phyloP scores from a whole-genome alignment of 2,797 vertebrate species.

The Lepidocolaptes lacrymiger region DNA sequence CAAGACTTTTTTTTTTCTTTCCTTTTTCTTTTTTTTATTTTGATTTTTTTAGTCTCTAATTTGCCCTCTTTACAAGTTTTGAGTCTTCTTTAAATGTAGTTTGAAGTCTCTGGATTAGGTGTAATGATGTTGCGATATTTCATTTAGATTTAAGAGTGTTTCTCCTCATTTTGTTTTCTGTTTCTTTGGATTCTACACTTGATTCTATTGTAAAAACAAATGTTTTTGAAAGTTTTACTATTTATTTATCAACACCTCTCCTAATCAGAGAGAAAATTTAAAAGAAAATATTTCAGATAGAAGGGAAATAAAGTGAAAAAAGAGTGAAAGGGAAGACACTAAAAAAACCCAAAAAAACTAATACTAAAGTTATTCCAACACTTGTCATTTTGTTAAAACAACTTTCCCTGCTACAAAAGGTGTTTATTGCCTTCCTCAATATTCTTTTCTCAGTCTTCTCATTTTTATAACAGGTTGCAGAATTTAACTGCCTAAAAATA shows the following conservation, averaged over 20 bases:
- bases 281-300: background rate
- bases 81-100: background rate
- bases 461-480: background rate
- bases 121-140: background rate
- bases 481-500: background rate
- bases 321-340: background rate
- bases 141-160: background rate
- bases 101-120: background rate
- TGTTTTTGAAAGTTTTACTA: background rate
- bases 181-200: background rate
- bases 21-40: background rate
- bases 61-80: background rate
- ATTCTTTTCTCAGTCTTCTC: background rate
- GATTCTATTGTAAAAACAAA: background rate
- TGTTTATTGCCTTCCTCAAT: background rate
- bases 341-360: background rate
- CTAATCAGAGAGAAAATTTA: background rate
- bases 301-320: background rate
- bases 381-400: background rate
- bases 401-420: background rate
- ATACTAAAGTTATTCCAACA: background rate
- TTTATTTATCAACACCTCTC: background rate
- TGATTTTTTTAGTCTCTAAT: background rate
- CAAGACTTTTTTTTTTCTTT: background rate
- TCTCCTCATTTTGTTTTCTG: background rate